Evolutionary conservation across 2,888 invertebrate species (phyloP).

Genomic region (Automeris io): DNA sequence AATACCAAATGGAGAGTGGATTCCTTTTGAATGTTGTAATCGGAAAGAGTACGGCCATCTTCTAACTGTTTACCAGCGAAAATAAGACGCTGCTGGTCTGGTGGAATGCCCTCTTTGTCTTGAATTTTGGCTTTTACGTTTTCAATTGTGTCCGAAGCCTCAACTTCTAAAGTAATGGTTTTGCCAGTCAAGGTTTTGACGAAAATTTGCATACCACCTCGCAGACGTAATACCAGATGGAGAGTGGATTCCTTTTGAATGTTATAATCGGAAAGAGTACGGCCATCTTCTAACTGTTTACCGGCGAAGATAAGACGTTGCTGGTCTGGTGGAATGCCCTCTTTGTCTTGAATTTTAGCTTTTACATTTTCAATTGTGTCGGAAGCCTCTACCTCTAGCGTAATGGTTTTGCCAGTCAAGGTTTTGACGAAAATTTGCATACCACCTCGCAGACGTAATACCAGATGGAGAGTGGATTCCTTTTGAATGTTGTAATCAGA

Average conservation of each 20-base stretch:
- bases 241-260: conserved; percentile 79
- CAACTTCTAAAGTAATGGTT: conserved; percentile 73
- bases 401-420: conserved; percentile 75
- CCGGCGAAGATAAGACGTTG: conserved; percentile 80
- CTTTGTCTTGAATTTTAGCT: conserved; percentile 71
- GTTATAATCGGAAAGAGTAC: conserved; percentile 80
- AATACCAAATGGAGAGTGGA: conserved; percentile 76
- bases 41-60: conserved; percentile 72
- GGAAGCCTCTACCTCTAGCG: conserved; percentile 73
- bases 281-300: conserved; percentile 81
- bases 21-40: conserved; percentile 81
- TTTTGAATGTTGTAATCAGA: conserved; percentile 79
- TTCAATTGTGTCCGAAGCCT: conserved; percentile 78
- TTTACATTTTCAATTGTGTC: conserved; percentile 80
- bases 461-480: conserved; percentile 76
- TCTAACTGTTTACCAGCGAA: conserved; percentile 74
- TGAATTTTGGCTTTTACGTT: conserved; percentile 78
- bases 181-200: conserved; percentile 76
- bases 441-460: conserved; percentile 79
- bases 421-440: conserved; percentile 81
- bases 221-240: conserved; percentile 75
- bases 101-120: conserved; percentile 69
- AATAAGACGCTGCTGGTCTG: conserved; percentile 78
- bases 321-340: conserved; percentile 75
- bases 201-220: conserved; percentile 82